A percentile compares a stretch with the other conserved stretches of the same genome.
Conservation (phyloP, 1,140 invertebrate species). For the Aphaenogaster floridana region DNA sequence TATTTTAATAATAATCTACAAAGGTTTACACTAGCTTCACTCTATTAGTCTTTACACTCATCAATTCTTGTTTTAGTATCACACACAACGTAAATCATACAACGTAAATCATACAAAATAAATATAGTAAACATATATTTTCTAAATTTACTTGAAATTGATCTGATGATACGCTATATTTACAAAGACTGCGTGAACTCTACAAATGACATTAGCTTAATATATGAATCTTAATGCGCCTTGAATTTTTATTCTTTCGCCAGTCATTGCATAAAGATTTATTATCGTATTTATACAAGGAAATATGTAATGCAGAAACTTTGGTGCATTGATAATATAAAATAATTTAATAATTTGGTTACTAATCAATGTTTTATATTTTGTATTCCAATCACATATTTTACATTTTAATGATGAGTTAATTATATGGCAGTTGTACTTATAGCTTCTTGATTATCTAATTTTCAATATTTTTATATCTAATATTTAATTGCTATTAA, state of each 20-base stretch:
- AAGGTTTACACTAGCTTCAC: conserved; percentile 50
- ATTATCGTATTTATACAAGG: conserved; percentile 38
- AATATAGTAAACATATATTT: conserved; percentile 52
- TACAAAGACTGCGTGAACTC: conserved; percentile 49
- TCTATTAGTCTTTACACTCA: conserved; percentile 29
- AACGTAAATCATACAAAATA: conserved; percentile 20
- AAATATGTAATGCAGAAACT: conserved; percentile 35
- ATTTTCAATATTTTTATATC: conserved; percentile 43
- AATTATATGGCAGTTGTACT: conserved; percentile 49
- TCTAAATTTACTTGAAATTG: conserved; percentile 47
- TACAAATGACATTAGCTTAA: conserved; percentile 36
- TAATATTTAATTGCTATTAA: conserved; percentile 45
- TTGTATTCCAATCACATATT: conserved; percentile 51
- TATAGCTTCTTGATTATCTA: conserved; percentile 23
- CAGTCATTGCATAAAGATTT: background rate
- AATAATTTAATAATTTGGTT: conserved; percentile 18
- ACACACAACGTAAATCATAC: conserved; percentile 46
- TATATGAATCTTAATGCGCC: conserved; percentile 8
- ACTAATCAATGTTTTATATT: conserved; percentile 36
- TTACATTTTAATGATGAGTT: conserved; percentile 60
- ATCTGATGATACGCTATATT: conserved; percentile 52
- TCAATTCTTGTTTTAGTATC: conserved; percentile 44
- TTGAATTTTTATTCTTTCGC: conserved; percentile 17
- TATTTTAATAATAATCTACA: conserved; percentile 66
- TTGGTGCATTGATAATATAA: conserved; percentile 1